Percentiles rank a stretch among this genome's conserved stretches.
These are phyloP conservation scores for Sogatella furcifera DNA, from an alignment of 1,140 invertebrate species.

Conservation along the genomic window DNA sequence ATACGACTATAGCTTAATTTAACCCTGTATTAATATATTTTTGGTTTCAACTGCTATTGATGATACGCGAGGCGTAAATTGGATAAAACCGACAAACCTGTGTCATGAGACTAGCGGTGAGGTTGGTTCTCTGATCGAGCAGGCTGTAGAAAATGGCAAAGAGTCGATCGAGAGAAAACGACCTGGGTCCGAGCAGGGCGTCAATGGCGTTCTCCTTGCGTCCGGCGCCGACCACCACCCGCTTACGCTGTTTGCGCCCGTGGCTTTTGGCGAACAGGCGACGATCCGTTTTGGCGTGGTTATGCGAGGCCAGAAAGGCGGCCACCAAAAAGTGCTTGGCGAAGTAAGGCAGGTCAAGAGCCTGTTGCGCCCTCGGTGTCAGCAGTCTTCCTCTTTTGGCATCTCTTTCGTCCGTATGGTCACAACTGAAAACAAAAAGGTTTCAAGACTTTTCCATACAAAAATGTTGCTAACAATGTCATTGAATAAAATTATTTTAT, in stretches of 20 bases:
- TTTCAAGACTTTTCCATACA: too few relatives aligned
- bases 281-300: conserved; percentile 75
- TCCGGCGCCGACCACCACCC: conserved; percentile 39
- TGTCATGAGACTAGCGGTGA: conserved; percentile 69
- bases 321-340: conserved; percentile 81
- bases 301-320: conserved; percentile 83
- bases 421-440: too few relatives aligned
- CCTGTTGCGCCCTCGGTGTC: conserved; percentile 40
- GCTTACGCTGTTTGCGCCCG: conserved; percentile 36
- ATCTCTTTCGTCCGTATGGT: not conserved
- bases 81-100: conserved; percentile 58
- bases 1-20: too few relatives aligned
- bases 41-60: not conserved
- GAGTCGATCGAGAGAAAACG: conserved; percentile 71
- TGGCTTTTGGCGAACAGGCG: conserved; percentile 67
- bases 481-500: too few relatives aligned
- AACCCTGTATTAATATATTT: too few relatives aligned
- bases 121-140: conserved; percentile 66
- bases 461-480: too few relatives aligned
- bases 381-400: conserved; percentile 11
- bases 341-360: conserved; percentile 75
- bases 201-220: conserved; percentile 37
- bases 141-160: conserved; percentile 89
- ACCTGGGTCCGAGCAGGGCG: conserved; percentile 51
- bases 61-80: too few relatives aligned